Conservation (phyloP, 1,140 invertebrate genomes). For the Bacillus rossius region DNA sequence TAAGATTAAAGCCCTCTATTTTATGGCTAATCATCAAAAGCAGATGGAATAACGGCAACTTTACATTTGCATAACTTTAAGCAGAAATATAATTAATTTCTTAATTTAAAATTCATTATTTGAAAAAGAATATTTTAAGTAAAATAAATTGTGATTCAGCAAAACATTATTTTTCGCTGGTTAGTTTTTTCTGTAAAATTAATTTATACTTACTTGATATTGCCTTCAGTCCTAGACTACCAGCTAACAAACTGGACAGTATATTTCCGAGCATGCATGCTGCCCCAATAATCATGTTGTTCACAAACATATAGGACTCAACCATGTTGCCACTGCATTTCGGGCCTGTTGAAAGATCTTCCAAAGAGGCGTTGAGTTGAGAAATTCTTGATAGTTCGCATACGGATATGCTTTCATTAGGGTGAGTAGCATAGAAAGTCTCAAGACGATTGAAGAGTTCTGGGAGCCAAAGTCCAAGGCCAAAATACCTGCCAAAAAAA, state of each 20-base stretch:
- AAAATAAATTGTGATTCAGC: too few relatives aligned
- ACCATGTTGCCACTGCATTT: slow-evolving; percentile 23
- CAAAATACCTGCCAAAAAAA: slow-evolving; percentile 51
- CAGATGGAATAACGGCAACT: too few relatives aligned
- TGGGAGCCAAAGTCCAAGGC: slow-evolving; percentile 63
- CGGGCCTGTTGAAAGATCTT: too few relatives aligned
- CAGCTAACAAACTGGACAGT: slow-evolving; percentile 13
- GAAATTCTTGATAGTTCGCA: slow-evolving; percentile 38
- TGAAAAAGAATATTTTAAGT: too few relatives aligned
- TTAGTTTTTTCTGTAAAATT: not conserved
- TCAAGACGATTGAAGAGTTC: slow-evolving; percentile 56
- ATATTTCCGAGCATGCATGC: slow-evolving; percentile 43
- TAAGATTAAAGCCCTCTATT: too few relatives aligned
- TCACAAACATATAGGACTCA: slow-evolving; percentile 42
- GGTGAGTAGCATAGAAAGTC: slow-evolving; percentile 41
- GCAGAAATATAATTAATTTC: too few relatives aligned
- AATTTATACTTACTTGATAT: slow-evolving; percentile 17
- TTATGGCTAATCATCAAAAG: too few relatives aligned
- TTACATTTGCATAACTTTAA: too few relatives aligned
- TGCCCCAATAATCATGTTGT: slow-evolving; percentile 44
- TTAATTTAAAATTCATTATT: too few relatives aligned
- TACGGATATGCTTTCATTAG: slow-evolving; percentile 43
- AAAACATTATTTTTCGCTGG: slow-evolving; percentile 28
- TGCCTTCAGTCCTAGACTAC: slow-evolving; percentile 15
- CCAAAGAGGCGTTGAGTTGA: too few relatives aligned